Conservation (phyloP, 1,140 invertebrate genomes). For the Nasonia longicornis region DNA sequence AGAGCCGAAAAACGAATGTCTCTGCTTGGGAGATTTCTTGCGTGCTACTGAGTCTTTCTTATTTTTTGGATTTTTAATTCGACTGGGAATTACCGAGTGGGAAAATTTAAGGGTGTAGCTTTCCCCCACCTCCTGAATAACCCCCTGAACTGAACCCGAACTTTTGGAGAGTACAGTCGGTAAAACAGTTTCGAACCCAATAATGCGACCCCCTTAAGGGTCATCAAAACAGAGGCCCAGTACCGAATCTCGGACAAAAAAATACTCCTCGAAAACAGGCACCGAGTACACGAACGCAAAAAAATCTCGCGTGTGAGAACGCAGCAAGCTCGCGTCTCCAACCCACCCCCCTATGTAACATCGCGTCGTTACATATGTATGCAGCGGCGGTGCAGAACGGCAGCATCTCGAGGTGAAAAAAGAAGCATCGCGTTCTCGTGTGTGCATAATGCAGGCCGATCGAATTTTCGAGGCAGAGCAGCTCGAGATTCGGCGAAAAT, state of each 20-base stretch:
- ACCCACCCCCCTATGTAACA: not conserved
- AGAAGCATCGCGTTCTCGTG: not conserved
- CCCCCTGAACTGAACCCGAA: too few species aligned
- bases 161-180: not conserved
- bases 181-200: not conserved
- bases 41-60: not conserved
- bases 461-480: not conserved
- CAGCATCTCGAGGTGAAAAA: not conserved
- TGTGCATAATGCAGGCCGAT: not conserved
- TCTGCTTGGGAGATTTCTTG: not conserved
- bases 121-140: too few species aligned
- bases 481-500: conserved; percentile 64
- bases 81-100: too few species aligned
- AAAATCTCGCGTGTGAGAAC: conserved; percentile 31
- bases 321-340: not conserved
- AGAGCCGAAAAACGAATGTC: not conserved
- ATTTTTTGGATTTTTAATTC: not conserved
- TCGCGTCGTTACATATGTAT: conserved; percentile 44
- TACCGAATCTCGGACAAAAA: not conserved
- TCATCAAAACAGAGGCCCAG: not conserved
- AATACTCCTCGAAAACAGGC: not conserved
- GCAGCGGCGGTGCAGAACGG: not conserved
- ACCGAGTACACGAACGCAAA: not conserved
- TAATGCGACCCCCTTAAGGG: conserved; percentile 8
- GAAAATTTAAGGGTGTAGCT: too few species aligned